phyloP scores from a whole-genome alignment of 2,113 vertebrate genomes.

The Oncorhynchus clarkii region DNA sequence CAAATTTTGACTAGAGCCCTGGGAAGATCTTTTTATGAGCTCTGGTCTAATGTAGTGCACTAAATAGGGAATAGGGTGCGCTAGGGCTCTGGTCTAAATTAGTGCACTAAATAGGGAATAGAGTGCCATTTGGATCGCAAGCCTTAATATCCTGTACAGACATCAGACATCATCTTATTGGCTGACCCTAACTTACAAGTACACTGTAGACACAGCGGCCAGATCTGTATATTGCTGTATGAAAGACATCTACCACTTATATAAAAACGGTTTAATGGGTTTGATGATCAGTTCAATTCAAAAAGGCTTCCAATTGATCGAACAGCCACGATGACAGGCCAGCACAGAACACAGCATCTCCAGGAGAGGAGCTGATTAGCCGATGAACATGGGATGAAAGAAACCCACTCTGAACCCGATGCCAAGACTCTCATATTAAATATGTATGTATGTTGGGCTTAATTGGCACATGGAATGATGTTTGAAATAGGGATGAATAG shows the following conservation, averaged over 20 bases:
- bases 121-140: too few species aligned
- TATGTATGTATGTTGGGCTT: constrained; percentile 21
- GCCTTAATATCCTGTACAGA: constrained; percentile 41
- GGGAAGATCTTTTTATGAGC: constrained; percentile 21
- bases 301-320: constrained; percentile 49
- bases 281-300: constrained; percentile 57
- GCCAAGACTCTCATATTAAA: constrained; percentile 40
- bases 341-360: constrained; percentile 45
- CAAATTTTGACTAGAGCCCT: not conserved
- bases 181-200: constrained; percentile 36
- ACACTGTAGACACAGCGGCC: constrained; percentile 24
- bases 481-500: constrained; percentile 19
- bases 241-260: constrained; percentile 47
- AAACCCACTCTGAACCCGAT: constrained; percentile 7
- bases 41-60: too few species aligned
- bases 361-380: constrained; percentile 36
- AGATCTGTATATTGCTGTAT: constrained; percentile 43
- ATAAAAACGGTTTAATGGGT: constrained; percentile 66
- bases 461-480: not conserved
- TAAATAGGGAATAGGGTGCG: too few species aligned
- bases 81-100: too few species aligned
- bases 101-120: too few species aligned
- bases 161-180: constrained; percentile 46
- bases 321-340: constrained; percentile 11
- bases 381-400: not conserved